phyloP scores from a whole-genome alignment of 2,888 invertebrate genomes.

The Salpingus planirostris region DNA sequence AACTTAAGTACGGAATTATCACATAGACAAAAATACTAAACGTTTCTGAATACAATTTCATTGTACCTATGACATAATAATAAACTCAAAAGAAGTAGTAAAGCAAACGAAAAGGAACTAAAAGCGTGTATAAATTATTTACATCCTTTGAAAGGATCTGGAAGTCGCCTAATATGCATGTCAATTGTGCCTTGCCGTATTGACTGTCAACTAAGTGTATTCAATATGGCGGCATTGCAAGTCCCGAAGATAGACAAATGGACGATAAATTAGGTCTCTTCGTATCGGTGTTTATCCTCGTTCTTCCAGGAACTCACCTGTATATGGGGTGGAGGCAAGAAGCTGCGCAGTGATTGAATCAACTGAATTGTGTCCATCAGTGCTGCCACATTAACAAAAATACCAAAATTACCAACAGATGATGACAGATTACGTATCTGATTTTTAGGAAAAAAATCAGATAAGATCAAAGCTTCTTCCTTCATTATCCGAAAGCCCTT shows the following conservation, averaged over 20 bases:
- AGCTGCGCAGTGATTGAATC: conserved; percentile 76
- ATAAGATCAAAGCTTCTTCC: conserved; percentile 34
- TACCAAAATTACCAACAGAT: conserved; percentile 3
- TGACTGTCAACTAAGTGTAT: too few relatives aligned
- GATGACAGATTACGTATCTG: neutral
- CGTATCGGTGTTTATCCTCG: conserved; percentile 60
- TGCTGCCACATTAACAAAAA: conserved; percentile 55
- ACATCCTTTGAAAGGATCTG: conserved; percentile 26
- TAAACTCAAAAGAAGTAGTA: conserved; percentile 2
- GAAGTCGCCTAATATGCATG: conserved; percentile 11
- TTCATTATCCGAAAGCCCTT: conserved; percentile 30
- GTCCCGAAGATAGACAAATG: too few relatives aligned
- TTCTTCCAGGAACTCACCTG: conserved; percentile 87
- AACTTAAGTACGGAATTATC: too few relatives aligned
- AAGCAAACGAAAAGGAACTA: conserved; percentile 16
- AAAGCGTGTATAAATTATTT: conserved; percentile 19
- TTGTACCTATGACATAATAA: too few relatives aligned
- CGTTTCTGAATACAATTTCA: too few relatives aligned
- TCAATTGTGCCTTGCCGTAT: conserved; percentile 6
- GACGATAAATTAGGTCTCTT: conserved; percentile 32
- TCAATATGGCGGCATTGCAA: too few relatives aligned
- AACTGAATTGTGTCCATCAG: conserved; percentile 79
- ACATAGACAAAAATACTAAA: too few relatives aligned
- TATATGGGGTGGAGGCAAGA: conserved; percentile 78
- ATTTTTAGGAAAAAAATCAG: conserved; percentile 19